phyloP scores from a whole-genome alignment of 2,888 invertebrate species.

The Cheilosia vernalis region DNA sequence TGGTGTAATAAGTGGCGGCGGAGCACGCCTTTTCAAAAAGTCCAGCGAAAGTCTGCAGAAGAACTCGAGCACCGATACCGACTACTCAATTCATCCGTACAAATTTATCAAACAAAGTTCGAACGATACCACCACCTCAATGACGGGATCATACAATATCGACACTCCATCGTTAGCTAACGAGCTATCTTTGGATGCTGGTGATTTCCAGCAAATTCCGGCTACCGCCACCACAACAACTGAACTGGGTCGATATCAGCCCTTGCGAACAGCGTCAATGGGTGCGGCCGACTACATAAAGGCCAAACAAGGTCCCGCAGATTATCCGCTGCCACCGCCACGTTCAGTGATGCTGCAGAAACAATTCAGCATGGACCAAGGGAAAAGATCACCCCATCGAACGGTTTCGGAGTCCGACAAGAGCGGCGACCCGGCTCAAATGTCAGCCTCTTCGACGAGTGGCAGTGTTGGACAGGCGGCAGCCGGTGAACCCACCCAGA shows the following conservation, averaged over 20 bases:
- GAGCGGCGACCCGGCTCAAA: slow-evolving; percentile 49
- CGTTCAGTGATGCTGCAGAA: slow-evolving; percentile 82
- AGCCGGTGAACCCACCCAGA: slow-evolving; percentile 54
- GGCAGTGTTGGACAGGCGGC: slow-evolving; percentile 52
- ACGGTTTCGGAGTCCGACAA: slow-evolving; percentile 77
- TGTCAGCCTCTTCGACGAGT: slow-evolving; percentile 56
- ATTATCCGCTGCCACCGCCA: slow-evolving; percentile 78
- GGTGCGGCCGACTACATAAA: slow-evolving; percentile 80
- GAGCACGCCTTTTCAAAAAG: slow-evolving; percentile 80
- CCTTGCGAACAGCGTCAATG: slow-evolving; percentile 81
- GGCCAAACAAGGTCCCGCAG: slow-evolving; percentile 75
- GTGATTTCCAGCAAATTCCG: slow-evolving; percentile 77
- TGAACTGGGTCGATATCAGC: slow-evolving; percentile 77
- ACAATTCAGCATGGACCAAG: slow-evolving; percentile 83
- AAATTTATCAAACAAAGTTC: slow-evolving; percentile 83
- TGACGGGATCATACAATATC: slow-evolving; percentile 83
- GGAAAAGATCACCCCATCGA: slow-evolving; percentile 79
- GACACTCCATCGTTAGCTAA: slow-evolving; percentile 83
- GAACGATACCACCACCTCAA: slow-evolving; percentile 83
- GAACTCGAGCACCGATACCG: slow-evolving; percentile 83
- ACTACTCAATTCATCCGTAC: slow-evolving; percentile 83
- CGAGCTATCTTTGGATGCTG: slow-evolving; percentile 82
- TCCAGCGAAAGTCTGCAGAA: slow-evolving; percentile 83
- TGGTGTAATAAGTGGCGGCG: slow-evolving; percentile 71
- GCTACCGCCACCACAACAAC: slow-evolving; percentile 72